phyloP scores from a whole-genome alignment of 2,113 vertebrate species.

The Phylloscopus whistleri region DNA sequence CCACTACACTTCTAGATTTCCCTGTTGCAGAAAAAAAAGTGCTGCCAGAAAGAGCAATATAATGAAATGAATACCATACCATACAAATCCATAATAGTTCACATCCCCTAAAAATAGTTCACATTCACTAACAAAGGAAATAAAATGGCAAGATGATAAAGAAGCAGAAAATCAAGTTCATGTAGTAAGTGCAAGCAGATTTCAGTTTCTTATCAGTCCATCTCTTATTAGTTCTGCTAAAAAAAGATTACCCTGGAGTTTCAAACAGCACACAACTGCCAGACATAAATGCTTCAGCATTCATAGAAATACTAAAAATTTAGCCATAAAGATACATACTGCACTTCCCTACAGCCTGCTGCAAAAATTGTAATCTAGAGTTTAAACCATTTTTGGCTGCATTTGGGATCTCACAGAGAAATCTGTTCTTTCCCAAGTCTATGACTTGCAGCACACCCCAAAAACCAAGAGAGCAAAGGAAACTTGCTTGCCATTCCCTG shows the following conservation, averaged over 20 bases:
- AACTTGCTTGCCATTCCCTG: neutral
- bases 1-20: neutral
- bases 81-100: neutral
- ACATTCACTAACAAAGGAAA: neutral
- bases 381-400: neutral
- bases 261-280: neutral
- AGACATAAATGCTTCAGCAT: neutral
- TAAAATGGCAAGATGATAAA: neutral
- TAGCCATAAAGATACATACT: neutral
- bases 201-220: neutral
- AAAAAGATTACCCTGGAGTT: neutral
- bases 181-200: neutral
- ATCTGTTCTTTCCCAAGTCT: neutral
- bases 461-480: neutral
- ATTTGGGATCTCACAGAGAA: neutral
- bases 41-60: neutral
- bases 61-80: neutral
- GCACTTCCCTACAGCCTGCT: neutral
- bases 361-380: neutral
- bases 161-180: neutral
- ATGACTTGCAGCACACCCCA: neutral
- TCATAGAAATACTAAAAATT: neutral
- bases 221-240: neutral
- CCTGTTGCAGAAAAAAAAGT: neutral
- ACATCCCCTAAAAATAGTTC: neutral